phyloP scores from a whole-genome alignment of 2,888 invertebrate species.

The Rhodophaea formosa region DNA sequence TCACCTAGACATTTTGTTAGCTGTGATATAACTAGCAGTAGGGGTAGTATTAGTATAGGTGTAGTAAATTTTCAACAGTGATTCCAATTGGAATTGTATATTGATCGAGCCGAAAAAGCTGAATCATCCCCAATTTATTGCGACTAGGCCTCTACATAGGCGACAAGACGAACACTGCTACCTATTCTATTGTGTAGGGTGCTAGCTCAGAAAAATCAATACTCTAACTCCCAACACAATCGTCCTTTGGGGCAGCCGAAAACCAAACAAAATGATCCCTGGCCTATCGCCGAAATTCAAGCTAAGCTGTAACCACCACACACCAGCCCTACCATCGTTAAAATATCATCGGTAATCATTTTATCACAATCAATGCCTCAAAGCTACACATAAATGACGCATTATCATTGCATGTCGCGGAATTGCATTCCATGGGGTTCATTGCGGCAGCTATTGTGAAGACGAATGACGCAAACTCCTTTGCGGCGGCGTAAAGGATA shows the following conservation, averaged over 20 bases:
- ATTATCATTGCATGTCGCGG: conserved; percentile 61
- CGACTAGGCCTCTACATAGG: conserved; percentile 23
- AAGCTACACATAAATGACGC: conserved; percentile 42
- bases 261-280: conserved; percentile 26
- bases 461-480: conserved; percentile 77
- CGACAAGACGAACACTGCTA: conserved; percentile 34
- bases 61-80: not conserved
- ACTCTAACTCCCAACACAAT: conserved; percentile 49
- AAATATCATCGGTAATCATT: conserved; percentile 12
- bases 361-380: conserved; percentile 12
- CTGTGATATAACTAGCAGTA: not conserved
- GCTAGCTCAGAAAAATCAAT: conserved; percentile 70
- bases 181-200: conserved; percentile 53
- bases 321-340: not conserved
- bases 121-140: conserved; percentile 22
- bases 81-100: not conserved
- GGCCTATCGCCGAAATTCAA: not conserved
- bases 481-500: conserved; percentile 81
- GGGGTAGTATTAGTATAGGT: not conserved
- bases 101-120: conserved; percentile 9
- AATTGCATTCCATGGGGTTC: conserved; percentile 61
- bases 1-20: not conserved
- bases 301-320: not conserved
- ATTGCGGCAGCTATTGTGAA: conserved; percentile 62
- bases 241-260: conserved; percentile 21